Base-by-base conservation (phyloP, 2,113 vertebrate species). In the Cyprinodon brontotheroides region DNA sequence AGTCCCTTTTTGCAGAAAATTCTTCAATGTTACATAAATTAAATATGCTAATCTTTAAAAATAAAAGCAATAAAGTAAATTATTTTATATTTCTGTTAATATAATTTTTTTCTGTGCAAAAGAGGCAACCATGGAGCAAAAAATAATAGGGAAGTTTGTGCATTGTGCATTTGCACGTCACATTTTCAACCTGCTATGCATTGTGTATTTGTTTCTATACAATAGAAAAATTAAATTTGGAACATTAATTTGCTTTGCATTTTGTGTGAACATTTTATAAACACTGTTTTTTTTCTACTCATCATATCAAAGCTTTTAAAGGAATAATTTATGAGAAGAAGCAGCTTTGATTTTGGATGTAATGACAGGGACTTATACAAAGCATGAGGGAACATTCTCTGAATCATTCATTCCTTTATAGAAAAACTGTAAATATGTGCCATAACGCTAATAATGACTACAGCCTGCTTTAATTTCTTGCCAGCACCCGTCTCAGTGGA, bases 391-490 rank as follows among this genome's bases (percentile, higher is more conserved):
- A 57, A 57, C 50, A 57, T 57, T 57, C 50, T 57, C 50, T 57
- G 50, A 57, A n/a, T 50, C 48, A 57, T 10, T 45, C 9, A 8
- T 7, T 45, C 43, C 43, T 9, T 45, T 10, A 45, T 11, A 45
- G 43, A 45, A 11, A 45, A 45, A 45, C 9, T 45, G 43, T 45
- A 36, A 6, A 84, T 72, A 65, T 11, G 39, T 53, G 69, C 72
- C 45, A 11, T 65, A 36, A 45, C n/a, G n/a, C 57, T 59, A 47
- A 64, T 73, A 74, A 76, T 15, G 37, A 43, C 17, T 50, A 4
- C 17, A 65, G 67, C 38, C 15, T 38, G 70, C 73, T 86, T 73
- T 66, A 41, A 9, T 38, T 68, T 78, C 68, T 14, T 66, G 72
- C 69, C 73, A 78, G 68, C 47, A 2, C 62, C 47, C 69, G 15